Evolutionary conservation across 2,113 vertebrate species (phyloP).

Genomic region (Columbina picui): DNA sequence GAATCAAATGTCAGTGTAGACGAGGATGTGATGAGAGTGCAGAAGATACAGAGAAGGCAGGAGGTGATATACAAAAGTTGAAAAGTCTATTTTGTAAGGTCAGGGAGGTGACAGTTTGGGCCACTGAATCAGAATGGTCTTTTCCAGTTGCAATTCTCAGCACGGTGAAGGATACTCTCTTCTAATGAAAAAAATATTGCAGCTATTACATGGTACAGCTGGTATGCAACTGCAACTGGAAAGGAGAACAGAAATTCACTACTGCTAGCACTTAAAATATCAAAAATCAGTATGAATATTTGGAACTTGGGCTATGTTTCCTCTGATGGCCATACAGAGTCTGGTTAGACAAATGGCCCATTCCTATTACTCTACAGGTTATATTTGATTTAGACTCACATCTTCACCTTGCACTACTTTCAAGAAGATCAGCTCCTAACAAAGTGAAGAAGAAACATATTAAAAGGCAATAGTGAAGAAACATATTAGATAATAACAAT

Average conservation of each 20-base stretch:
- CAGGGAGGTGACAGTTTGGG: background rate
- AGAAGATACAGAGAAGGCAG: background rate
- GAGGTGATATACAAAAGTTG: slow-evolving; percentile 18
- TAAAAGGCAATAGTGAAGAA: background rate
- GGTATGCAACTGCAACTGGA: background rate
- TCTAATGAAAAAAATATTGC: background rate
- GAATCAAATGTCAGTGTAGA: background rate
- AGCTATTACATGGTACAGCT: background rate
- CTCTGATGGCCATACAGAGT: background rate
- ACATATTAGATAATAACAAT: background rate
- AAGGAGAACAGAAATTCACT: background rate
- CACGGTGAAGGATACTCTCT: background rate
- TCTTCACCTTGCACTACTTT: background rate
- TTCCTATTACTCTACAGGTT: background rate
- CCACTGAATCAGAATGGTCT: slow-evolving; percentile 21
- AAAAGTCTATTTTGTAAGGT: slow-evolving; percentile 38
- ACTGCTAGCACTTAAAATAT: accelerated
- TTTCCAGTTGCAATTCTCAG: slow-evolving; percentile 15
- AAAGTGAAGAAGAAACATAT: background rate
- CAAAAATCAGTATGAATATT: background rate
- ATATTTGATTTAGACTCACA: background rate
- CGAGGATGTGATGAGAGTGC: background rate
- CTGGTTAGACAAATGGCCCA: background rate
- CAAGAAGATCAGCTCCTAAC: background rate
- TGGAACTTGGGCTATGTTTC: background rate